phyloP scores from a whole-genome alignment of 2,888 invertebrate genomes.

The Galeruca laticollis region DNA sequence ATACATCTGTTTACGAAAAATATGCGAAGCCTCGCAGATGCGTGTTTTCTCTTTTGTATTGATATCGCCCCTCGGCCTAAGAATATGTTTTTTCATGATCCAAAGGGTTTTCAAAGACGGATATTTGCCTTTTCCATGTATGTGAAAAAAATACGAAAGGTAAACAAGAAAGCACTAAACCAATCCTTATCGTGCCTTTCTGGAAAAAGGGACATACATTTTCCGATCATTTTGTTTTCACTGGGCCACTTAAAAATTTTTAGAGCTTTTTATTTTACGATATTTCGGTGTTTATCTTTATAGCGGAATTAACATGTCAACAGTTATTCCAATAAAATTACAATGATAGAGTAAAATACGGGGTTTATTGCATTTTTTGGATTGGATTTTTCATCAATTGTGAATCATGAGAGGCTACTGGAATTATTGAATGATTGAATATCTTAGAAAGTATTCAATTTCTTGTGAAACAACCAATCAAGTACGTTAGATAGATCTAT shows the following conservation, averaged over 20 bases:
- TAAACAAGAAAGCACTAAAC: conserved; percentile 19
- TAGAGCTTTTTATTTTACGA: conserved; percentile 13
- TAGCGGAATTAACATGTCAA: conserved; percentile 15
- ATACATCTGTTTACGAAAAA: conserved; percentile 1
- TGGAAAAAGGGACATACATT: conserved; percentile 25
- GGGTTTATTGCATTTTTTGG: no score
- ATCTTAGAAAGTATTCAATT: no score
- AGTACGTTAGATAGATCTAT: no score
- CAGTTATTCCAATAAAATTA: background rate
- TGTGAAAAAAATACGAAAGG: conserved; percentile 12
- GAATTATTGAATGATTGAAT: no score
- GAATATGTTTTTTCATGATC: conserved; percentile 26
- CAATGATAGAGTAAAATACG: background rate
- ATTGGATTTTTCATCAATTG: no score
- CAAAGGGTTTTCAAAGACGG: conserved; percentile 21
- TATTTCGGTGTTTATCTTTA: conserved; percentile 16
- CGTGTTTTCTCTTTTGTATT: conserved; percentile 15
- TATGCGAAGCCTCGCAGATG: background rate
- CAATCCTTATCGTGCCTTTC: conserved; percentile 7
- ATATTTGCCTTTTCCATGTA: conserved; percentile 17
- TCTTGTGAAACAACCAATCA: no score
- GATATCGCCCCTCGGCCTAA: conserved; percentile 15
- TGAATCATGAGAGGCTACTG: no score
- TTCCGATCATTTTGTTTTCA: conserved; percentile 29
- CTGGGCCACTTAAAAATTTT: conserved; percentile 24